Percentiles rank a stretch among this genome's conserved stretches.
Conservation (phyloP, 2,888 invertebrate species). For the Apocheima hispidaria region DNA sequence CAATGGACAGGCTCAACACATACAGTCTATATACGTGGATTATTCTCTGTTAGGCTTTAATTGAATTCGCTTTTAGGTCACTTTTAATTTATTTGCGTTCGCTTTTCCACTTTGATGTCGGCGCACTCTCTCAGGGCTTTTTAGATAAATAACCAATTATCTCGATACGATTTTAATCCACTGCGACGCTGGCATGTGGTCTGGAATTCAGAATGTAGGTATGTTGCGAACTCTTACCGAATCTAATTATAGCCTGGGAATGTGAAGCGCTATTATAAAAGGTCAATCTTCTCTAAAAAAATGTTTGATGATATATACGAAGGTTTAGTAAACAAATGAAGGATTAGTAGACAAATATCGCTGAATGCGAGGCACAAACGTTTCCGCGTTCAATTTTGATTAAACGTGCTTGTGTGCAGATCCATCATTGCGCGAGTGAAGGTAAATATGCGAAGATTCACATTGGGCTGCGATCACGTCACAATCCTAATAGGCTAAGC, state of each 20-base stretch:
- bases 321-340: slow-evolving; percentile 39
- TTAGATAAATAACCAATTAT: slow-evolving; percentile 83
- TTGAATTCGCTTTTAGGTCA: slow-evolving; percentile 77
- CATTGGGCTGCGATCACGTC: slow-evolving; percentile 70
- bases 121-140: slow-evolving; percentile 64
- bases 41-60: slow-evolving; percentile 73
- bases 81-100: slow-evolving; percentile 81
- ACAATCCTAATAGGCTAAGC: slow-evolving; percentile 72
- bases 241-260: slow-evolving; percentile 45
- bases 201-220: slow-evolving; percentile 50
- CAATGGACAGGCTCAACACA: slow-evolving; percentile 27
- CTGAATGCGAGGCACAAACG: slow-evolving; percentile 32
- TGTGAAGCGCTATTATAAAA: slow-evolving; percentile 26
- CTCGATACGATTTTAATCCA: slow-evolving; percentile 70
- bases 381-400: slow-evolving; percentile 61
- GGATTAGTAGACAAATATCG: slow-evolving; percentile 16
- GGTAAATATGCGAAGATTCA: slow-evolving; percentile 72
- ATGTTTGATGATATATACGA: slow-evolving; percentile 37
- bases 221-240: slow-evolving; percentile 48
- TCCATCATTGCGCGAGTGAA: slow-evolving; percentile 60
- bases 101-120: slow-evolving; percentile 74
- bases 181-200: slow-evolving; percentile 57
- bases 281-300: slow-evolving; percentile 19
- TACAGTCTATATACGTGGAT: slow-evolving; percentile 30
- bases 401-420: slow-evolving; percentile 59